Percentiles rank a stretch among this genome's conserved stretches.
phyloP scores from a whole-genome alignment of 2,888 invertebrate species.

The Drosophila diplacantha region DNA sequence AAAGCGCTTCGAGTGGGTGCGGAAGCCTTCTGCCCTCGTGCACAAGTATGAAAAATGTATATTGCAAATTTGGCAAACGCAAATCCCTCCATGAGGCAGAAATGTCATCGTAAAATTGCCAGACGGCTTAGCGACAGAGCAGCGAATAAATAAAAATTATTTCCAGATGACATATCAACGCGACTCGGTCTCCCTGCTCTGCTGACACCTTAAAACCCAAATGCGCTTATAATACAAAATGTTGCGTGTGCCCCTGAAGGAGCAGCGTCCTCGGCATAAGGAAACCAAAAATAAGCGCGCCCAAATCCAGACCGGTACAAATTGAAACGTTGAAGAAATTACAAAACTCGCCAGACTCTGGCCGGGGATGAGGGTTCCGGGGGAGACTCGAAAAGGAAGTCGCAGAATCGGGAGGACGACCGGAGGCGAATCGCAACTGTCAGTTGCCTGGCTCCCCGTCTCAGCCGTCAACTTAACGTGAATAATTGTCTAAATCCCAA shows the following conservation, averaged over 20 bases:
- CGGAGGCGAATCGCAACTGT: constrained; percentile 39
- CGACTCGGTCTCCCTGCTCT: constrained; percentile 38
- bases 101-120: constrained; percentile 72
- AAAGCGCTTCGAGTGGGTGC: constrained; percentile 54
- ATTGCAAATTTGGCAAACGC: constrained; percentile 66
- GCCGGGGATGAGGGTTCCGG: background rate
- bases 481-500: constrained; percentile 72
- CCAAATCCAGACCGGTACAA: constrained; percentile 61
- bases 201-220: constrained; percentile 72
- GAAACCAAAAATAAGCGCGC: constrained; percentile 36
- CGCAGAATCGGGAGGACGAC: background rate
- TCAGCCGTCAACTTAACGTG: constrained; percentile 73
- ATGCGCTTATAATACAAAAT: constrained; percentile 73
- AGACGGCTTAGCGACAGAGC: constrained; percentile 64
- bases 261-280: constrained; percentile 18
- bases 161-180: constrained; percentile 73
- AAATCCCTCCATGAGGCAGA: constrained; percentile 69
- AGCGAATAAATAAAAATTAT: constrained; percentile 70
- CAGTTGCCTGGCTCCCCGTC: constrained; percentile 57
- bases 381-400: constrained; percentile 14
- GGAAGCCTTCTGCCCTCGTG: constrained; percentile 18
- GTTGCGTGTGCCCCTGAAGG: constrained; percentile 39
- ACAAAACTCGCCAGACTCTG: constrained; percentile 52
- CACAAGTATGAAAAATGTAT: constrained; percentile 37
- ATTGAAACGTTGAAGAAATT: constrained; percentile 66